Base-by-base conservation (phyloP, 2,113 vertebrate genomes). In the Romanogobio albipinnatus region DNA sequence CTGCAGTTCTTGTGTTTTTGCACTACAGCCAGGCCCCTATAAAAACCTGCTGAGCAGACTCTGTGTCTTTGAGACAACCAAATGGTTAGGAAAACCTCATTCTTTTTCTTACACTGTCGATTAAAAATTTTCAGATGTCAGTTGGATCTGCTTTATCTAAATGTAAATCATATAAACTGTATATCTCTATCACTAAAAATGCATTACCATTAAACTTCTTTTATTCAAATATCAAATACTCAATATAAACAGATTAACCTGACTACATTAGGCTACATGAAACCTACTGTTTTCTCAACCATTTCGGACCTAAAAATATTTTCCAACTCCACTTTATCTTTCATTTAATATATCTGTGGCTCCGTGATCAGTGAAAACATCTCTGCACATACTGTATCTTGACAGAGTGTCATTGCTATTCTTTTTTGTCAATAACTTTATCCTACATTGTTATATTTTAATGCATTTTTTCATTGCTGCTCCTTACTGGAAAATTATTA, bases 1-100 rank as follows among this genome's bases (percentile, higher is more conserved):
- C 58, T 64, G 47, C 74, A 33, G 74, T 49, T 74, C 70, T 74
- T 26, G 70, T 47, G 43, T 47, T 33, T 76, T 76, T 76, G 74
- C 49, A 10, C 45, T 9, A 19, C 22, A 51, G 74, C 74, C 49
- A 53, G 74, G 24, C 24, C 24, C n/a, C n/a, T 51, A 5, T 76
- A 29, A 76, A 76, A 53, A 49, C 74, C 15, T 61, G 33, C 22
- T 13, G 76, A 76, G 75, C 29, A 56, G 26, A 76, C 15, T 56
- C 74, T 10, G 74, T 22, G 26, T 14, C 29, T 53, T 56, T 56
- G 24, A 76, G 74, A 19, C 47, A 1, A 76, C 15, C 51, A 58
- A 76, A 76, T 76, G 9, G 61, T 19, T 13, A 22, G 22, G 2
- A 43, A 10, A 39, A 39, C 19, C 11, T 26, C 3, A 9, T 43